Conservation (phyloP, 2,888 invertebrate genomes). For the Philereme vetulata region DNA sequence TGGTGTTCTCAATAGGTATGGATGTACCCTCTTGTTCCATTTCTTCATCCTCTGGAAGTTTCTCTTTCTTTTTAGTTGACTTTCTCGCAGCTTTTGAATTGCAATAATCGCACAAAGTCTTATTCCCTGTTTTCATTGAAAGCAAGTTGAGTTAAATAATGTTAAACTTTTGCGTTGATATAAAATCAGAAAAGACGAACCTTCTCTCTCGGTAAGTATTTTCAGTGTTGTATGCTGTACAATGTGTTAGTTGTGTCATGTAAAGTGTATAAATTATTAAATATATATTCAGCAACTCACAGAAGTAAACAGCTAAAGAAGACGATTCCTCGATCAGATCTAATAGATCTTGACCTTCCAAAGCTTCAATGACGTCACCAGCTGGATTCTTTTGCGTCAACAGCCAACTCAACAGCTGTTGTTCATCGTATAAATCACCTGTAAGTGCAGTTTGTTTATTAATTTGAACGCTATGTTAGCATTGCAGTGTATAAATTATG, state of each 20-base stretch:
- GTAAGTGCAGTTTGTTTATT: slow-evolving; percentile 37
- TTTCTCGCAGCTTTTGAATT: slow-evolving; percentile 89
- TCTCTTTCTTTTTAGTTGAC: slow-evolving; percentile 86
- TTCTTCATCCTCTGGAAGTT: slow-evolving; percentile 75
- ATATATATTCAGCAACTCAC: slow-evolving; percentile 85
- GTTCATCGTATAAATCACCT: slow-evolving; percentile 94
- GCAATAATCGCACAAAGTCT: slow-evolving; percentile 94
- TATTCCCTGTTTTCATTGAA: slow-evolving; percentile 89
- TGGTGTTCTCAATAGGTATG: slow-evolving; percentile 40
- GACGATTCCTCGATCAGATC: slow-evolving; percentile 91
- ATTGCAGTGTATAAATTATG: slow-evolving; percentile 4
- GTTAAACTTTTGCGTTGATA: slow-evolving; percentile 30
- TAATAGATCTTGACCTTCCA: slow-evolving; percentile 91
- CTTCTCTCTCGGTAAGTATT: neutral
- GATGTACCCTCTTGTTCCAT: slow-evolving; percentile 73
- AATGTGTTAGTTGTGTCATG: slow-evolving; percentile 48
- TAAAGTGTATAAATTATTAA: slow-evolving; percentile 42
- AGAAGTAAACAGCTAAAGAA: slow-evolving; percentile 95
- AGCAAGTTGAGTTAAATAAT: slow-evolving; percentile 58
- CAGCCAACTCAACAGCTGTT: slow-evolving; percentile 94
- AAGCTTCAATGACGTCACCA: slow-evolving; percentile 94
- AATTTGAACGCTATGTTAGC: slow-evolving; percentile 7
- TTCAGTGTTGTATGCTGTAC: slow-evolving; percentile 17
- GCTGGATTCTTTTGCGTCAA: slow-evolving; percentile 96
- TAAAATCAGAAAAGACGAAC: slow-evolving; percentile 8